Evolutionary conservation across 2,888 invertebrate genomes (phyloP).

Genomic region (Chrysolina haemoptera): DNA sequence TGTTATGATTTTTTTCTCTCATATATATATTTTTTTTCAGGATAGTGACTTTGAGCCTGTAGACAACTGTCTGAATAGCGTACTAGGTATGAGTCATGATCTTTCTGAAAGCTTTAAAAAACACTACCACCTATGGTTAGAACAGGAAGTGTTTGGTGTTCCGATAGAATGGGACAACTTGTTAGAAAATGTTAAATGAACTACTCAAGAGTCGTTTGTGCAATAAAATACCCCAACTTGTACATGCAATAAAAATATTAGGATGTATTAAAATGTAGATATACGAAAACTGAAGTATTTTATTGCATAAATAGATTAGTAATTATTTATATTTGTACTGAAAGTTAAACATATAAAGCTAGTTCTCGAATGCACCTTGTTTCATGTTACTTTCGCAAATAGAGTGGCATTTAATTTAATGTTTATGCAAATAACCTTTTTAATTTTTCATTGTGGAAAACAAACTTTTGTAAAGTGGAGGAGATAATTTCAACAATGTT

Average conservation of each 20-base stretch:
- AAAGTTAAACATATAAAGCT: slow-evolving; percentile 32
- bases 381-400: slow-evolving; percentile 8
- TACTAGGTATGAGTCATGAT: slow-evolving; percentile 82
- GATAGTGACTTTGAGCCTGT: slow-evolving; percentile 78
- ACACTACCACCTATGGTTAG: slow-evolving; percentile 95
- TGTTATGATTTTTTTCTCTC: too few species aligned
- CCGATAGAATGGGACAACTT: slow-evolving; percentile 85
- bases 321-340: slow-evolving; percentile 38
- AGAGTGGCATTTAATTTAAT: background rate
- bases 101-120: slow-evolving; percentile 95
- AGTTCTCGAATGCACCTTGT: slow-evolving; percentile 16
- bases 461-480: slow-evolving; percentile 11
- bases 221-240: slow-evolving; percentile 40
- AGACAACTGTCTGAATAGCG: slow-evolving; percentile 87
- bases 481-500: background rate
- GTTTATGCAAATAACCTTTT: background rate
- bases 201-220: slow-evolving; percentile 25
- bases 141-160: slow-evolving; percentile 95
- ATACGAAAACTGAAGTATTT: slow-evolving; percentile 32
- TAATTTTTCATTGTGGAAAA: slow-evolving; percentile 5
- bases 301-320: slow-evolving; percentile 38
- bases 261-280: slow-evolving; percentile 38
- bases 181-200: slow-evolving; percentile 50
- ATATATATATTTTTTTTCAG: slow-evolving; percentile 52
- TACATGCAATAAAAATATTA: slow-evolving; percentile 36